phyloP scores from a whole-genome alignment of 2,888 invertebrate genomes.

The Ctena decussata region DNA sequence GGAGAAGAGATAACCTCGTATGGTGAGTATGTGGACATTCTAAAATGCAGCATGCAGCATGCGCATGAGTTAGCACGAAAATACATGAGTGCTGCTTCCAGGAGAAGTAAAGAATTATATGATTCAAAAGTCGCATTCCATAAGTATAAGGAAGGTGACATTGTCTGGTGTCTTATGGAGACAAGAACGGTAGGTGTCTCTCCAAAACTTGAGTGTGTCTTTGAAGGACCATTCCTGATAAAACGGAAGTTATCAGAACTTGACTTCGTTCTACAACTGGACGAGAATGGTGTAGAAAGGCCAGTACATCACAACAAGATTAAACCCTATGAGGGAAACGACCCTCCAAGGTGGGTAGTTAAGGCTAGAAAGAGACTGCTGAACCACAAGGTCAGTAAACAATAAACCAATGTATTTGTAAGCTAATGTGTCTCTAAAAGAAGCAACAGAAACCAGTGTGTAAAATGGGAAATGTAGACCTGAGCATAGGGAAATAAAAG shows the following conservation, averaged over 20 bases:
- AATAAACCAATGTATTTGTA: background rate
- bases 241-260: conserved; percentile 1
- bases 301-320: conserved; percentile 32
- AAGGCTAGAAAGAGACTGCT: background rate
- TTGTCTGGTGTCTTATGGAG: background rate
- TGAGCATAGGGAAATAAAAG: background rate
- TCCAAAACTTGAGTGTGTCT: conserved; percentile 14
- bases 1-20: background rate
- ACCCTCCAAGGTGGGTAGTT: background rate
- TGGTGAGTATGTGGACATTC: background rate
- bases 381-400: too few relatives aligned
- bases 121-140: background rate
- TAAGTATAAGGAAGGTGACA: background rate
- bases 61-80: background rate
- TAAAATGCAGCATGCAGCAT: background rate
- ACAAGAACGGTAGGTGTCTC: background rate
- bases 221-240: conserved; percentile 14
- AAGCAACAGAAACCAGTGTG: background rate
- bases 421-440: background rate
- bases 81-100: background rate
- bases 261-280: conserved; percentile 1
- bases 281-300: background rate
- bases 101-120: background rate
- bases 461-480: background rate
- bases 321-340: conserved; percentile 23